Percentiles rank a stretch among this genome's conserved stretches.
These are phyloP conservation scores for Agrenia bidenticulata DNA, from an alignment of 2,888 invertebrate species.

Conservation along the genomic window DNA sequence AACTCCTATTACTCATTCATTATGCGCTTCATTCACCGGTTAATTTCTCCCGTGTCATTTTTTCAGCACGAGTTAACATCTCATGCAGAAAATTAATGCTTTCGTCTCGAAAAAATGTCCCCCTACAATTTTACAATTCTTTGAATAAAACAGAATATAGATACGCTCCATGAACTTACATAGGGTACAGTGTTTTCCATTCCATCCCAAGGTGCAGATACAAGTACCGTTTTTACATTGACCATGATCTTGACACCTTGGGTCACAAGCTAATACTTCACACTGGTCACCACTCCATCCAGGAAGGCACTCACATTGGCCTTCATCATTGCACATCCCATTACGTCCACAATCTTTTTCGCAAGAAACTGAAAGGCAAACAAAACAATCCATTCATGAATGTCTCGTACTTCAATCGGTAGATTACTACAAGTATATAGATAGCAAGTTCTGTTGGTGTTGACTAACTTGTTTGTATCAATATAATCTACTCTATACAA, in stretches of 20 bases:
- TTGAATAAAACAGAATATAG: too few species aligned
- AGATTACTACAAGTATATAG: too few species aligned
- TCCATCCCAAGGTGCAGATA: conserved; percentile 97
- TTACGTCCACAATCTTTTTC: conserved; percentile 89
- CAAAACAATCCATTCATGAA: conserved; percentile 6
- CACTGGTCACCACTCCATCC: conserved; percentile 94
- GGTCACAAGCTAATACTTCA: conserved; percentile 87
- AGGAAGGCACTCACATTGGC: conserved; percentile 72
- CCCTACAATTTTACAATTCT: too few species aligned
- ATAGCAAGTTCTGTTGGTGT: too few species aligned
- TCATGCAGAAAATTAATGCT: background rate
- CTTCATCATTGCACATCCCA: conserved; percentile 87
- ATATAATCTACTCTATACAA: too few species aligned
- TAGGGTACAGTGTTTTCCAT: conserved; percentile 93
- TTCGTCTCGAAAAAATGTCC: too few species aligned
- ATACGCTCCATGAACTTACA: conserved; percentile 64
- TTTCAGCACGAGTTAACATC: background rate
- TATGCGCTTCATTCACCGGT: conserved; percentile 3
- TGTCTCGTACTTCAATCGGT: too few species aligned
- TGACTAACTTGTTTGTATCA: too few species aligned
- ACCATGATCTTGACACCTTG: conserved; percentile 89
- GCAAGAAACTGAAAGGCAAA: conserved; percentile 71
- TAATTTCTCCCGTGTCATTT: background rate
- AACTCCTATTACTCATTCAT: background rate
- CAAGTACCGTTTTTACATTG: conserved; percentile 98